Base-by-base conservation (phyloP, 2,888 invertebrate genomes). In the Macaria notata region DNA sequence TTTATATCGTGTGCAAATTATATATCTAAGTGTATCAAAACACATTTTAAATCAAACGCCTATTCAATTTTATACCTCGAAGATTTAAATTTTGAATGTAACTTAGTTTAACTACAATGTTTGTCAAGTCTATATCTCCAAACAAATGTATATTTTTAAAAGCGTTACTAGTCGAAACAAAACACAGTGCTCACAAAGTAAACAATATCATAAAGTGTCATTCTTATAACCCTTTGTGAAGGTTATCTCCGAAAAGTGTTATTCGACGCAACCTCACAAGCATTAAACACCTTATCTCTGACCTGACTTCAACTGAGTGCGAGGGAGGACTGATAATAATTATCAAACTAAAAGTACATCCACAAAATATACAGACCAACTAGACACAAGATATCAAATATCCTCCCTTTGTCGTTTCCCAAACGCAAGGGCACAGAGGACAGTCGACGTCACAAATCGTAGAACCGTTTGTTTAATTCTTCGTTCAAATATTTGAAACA, bases 381-480 rank as follows among this genome's bases (percentile, higher is more conserved):
- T 43, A 47, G 58, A 46, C 54, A 49, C 53, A 58, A 63, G 53
- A 57, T 65, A 65, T 65, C 56, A 63, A 58, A 63, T 64, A 59
- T 55, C 56, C 54, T 59, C 52, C 59, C 56, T 51, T 62, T 59
- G 62, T 59, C 61, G 57, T 62, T 61, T 54, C 61, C 47, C 59
- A 51, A 59, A 58, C 53, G 55, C 54, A 50, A 49, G 49, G 60
- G 58, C 58, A 61, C 39, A 53, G 56, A 55, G 59, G 64, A 66
- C 64, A 63, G 56, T 61, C 64, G 36, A 49, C 45, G 7, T 42
- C 58, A 55, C 55, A 61, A 30, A 47, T 47, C 0, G 8, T 36
- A 36, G 4, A 36, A 36, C 4, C 33, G 33, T 4, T 36, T 36
- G 7, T 7, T 36, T 36, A 2, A 36, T 6, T 36, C 4, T 6